These are phyloP conservation scores for Trissonchulus sp. DNA, from an alignment of 2,888 invertebrate genomes.

Conservation along the genomic window DNA sequence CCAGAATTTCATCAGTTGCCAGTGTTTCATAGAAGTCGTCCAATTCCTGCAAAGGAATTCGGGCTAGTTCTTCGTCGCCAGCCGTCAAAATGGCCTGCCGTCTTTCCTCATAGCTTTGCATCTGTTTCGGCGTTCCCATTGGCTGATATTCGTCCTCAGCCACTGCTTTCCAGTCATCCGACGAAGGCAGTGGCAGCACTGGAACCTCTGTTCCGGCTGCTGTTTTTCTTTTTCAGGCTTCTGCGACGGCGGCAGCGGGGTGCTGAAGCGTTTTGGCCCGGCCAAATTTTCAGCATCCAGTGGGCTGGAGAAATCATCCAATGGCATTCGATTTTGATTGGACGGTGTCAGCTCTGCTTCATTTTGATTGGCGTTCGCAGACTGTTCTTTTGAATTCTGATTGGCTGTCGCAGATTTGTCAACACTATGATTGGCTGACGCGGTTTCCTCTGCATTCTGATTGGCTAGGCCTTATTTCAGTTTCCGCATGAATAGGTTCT, in stretches of 20 bases:
- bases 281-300: not conserved
- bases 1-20: not conserved
- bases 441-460: not conserved
- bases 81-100: not conserved
- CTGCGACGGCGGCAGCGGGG: not conserved
- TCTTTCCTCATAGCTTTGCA: not conserved
- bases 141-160: not conserved
- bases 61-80: conserved; percentile 5
- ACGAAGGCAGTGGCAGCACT: not conserved
- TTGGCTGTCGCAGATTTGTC: no score
- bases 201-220: not conserved
- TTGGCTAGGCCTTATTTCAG: no score
- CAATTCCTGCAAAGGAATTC: not conserved
- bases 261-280: not conserved
- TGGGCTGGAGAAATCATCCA: not conserved
- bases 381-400: no score
- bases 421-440: no score
- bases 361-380: no score
- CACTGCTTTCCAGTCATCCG: not conserved
- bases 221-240: not conserved
- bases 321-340: not conserved
- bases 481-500: no score
- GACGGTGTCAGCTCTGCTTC: not conserved
- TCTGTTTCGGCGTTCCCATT: not conserved
- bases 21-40: not conserved